Evolutionary conservation across 2,113 vertebrate genomes (phyloP).

Genomic region (Psilopogon haemacephalus): DNA sequence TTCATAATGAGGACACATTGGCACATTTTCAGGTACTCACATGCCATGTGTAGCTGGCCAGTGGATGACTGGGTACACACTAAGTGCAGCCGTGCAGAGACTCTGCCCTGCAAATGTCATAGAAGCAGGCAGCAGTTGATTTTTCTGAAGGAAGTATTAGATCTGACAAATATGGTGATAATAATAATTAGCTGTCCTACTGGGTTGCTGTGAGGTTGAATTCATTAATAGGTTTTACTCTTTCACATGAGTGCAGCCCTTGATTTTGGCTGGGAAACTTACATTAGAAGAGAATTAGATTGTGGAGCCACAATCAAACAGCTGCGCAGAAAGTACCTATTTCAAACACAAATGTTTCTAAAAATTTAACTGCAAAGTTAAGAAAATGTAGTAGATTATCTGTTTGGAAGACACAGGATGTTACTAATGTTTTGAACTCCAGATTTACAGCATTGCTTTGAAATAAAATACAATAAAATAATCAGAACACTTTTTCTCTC

Average conservation of each 20-base stretch:
- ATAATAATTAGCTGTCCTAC: neutral
- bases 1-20: accelerated
- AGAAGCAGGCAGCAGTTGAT: neutral
- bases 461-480: neutral
- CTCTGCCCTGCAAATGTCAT: neutral
- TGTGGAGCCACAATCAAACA: neutral
- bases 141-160: neutral
- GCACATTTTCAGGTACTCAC: neutral
- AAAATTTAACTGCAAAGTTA: neutral
- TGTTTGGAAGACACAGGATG: neutral
- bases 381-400: neutral
- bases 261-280: neutral
- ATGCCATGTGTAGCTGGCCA: accelerated
- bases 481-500: neutral
- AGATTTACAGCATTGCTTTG: neutral
- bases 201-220: neutral
- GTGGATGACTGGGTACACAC: neutral
- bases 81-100: neutral
- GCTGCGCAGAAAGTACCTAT: neutral
- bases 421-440: neutral
- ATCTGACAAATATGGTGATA: neutral
- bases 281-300: neutral
- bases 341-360: neutral
- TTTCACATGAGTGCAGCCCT: neutral
- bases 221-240: neutral